Evolutionary conservation across 2,113 vertebrate genomes (phyloP), one percentile per base, ranked within the genome.

Genomic region (Syngnathus scovelli): DNA sequence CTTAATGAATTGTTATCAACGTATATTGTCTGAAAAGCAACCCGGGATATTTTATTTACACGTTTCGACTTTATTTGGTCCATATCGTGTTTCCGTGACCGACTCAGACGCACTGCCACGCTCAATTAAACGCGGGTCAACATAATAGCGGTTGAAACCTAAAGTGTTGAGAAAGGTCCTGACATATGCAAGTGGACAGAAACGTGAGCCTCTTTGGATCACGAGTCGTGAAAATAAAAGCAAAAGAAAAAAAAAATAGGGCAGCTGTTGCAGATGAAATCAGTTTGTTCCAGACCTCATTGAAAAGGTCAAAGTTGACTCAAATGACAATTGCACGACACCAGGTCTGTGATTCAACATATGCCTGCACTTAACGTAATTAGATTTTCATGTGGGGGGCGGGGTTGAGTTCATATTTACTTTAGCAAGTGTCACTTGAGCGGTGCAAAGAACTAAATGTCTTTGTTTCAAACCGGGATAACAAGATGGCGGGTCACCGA

Each of bases 321-420:
- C 37, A 75, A 89, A 86, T 69, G 78, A 80, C 81, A 82, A 78
- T 85, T 87, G 67, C 75, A 80, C 61, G 67, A 67, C 71, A 76
- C 41, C 38, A 74, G 64, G 76, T 67, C 68, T 78, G 71, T 75
- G 74, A 87, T 85, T 83, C 82, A 75, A 83, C 90, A 92, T 89
- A 84, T 92, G 91, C 69, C 86, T 89, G 76, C 86, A 88, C 85
- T 91, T 91, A 90, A 73, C 71, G 75, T 90, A 90, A 92, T 90
- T 89, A 77, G 83, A 72, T 82, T 88, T 85, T 75, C 74, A 88
- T 61, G 60, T 6, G 54, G 8, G 59, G 86, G 67, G 83, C 75
- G 71, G 71, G 66, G 80, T 90, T 85, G 74, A 82, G 77, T 86
- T 86, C 70, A 83, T 90, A 86, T 89, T 90, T 88, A 83, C 86